Conservation (phyloP, 2,888 invertebrate species). For the Nomada lathburiana region DNA sequence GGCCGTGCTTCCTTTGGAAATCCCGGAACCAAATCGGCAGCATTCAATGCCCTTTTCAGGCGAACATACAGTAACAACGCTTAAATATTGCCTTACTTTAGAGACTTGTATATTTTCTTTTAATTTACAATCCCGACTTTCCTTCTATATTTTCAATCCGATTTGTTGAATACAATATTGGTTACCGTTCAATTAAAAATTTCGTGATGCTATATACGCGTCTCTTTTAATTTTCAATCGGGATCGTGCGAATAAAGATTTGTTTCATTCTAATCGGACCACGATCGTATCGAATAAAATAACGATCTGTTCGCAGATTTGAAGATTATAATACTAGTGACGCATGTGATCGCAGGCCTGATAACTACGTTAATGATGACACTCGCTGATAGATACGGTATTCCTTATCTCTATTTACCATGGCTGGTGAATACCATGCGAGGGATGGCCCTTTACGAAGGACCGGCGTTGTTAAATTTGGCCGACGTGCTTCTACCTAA, state of each 20-base stretch:
- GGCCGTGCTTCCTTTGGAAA: slow-evolving; percentile 65
- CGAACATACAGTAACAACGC: slow-evolving; percentile 71
- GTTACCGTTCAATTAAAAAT: too few relatives aligned
- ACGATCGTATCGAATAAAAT: not conserved
- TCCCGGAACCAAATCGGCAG: slow-evolving; percentile 68
- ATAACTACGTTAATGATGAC: slow-evolving; percentile 73
- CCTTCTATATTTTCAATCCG: too few relatives aligned
- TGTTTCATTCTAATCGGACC: not conserved
- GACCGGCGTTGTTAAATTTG: slow-evolving; percentile 71
- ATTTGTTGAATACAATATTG: too few relatives aligned
- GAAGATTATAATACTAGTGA: slow-evolving; percentile 70
- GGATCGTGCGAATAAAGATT: not conserved
- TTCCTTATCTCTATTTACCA: slow-evolving; percentile 77
- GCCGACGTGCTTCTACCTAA: slow-evolving; percentile 68
- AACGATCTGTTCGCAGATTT: slow-evolving; percentile 64
- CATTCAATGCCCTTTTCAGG: slow-evolving; percentile 74
- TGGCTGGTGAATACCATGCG: slow-evolving; percentile 76
- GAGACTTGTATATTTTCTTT: too few relatives aligned
- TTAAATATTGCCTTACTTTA: not conserved
- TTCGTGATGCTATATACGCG: not conserved
- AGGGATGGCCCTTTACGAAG: slow-evolving; percentile 74
- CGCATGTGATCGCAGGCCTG: slow-evolving; percentile 71
- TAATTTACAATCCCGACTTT: too few relatives aligned
- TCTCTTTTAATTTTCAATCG: not conserved
- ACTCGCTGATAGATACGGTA: slow-evolving; percentile 68